phyloP scores from a whole-genome alignment of 2,797 vertebrate genomes.

The Lithobates sylvaticus region DNA sequence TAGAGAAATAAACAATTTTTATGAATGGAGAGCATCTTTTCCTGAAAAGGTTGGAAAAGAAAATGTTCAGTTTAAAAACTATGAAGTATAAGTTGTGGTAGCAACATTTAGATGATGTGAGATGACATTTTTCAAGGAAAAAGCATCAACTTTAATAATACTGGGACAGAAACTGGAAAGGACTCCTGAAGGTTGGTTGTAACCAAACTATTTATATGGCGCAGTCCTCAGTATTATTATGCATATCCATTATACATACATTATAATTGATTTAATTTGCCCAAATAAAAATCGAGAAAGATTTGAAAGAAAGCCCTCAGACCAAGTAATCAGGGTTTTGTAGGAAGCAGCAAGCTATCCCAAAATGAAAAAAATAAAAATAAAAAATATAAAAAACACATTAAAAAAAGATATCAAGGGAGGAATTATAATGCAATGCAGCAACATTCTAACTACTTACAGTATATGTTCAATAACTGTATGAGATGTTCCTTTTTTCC shows the following conservation, averaged over 20 bases:
- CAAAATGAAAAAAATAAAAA: neutral
- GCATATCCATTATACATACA: neutral
- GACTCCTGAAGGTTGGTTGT: too few species aligned
- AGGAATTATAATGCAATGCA: too few species aligned
- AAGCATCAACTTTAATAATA: constrained; percentile 30
- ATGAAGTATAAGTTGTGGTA: neutral
- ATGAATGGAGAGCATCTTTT: neutral
- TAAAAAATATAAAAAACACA: too few species aligned
- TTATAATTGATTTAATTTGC: neutral
- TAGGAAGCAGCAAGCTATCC: constrained; percentile 30
- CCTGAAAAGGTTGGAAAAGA: constrained; percentile 5
- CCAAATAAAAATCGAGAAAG: neutral
- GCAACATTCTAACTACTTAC: too few species aligned
- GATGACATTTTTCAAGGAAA: neutral
- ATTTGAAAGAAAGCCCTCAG: neutral
- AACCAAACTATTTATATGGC: neutral
- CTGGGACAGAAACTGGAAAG: neutral
- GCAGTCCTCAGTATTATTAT: constrained; percentile 44
- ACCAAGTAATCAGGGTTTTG: neutral
- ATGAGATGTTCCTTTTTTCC: too few species aligned
- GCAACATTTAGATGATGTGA: neutral
- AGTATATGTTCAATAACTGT: too few species aligned
- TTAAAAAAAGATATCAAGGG: neutral
- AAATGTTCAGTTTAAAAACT: neutral
- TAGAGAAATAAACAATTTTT: too few species aligned